Evolutionary conservation across 2,888 invertebrate species (phyloP).

Genomic region (Andrena marginata): DNA sequence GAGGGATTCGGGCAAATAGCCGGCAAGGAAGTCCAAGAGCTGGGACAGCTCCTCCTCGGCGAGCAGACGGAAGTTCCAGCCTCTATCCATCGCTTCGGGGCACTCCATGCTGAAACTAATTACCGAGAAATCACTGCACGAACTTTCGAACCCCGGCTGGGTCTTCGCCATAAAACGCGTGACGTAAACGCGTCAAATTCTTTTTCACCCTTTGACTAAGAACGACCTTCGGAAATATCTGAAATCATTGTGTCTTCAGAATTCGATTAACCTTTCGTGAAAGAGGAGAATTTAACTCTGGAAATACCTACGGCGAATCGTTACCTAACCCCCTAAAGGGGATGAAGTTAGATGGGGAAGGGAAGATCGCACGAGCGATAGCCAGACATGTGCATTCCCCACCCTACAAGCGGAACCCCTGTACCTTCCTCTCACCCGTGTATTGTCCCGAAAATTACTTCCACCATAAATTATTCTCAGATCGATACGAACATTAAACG

Average conservation of each 20-base stretch:
- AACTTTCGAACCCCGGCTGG: conserved; percentile 15
- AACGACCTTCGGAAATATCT: not conserved
- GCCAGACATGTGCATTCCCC: no score
- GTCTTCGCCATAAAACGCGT: conserved; percentile 5
- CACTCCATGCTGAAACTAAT: conserved; percentile 82
- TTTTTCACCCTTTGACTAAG: not conserved
- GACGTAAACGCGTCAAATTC: not conserved
- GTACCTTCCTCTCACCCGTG: no score
- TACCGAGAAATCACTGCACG: conserved; percentile 57
- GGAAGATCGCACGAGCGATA: no score
- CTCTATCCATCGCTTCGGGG: conserved; percentile 81
- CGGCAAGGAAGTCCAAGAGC: conserved; percentile 92
- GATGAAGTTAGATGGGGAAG: no score
- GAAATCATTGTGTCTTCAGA: not conserved
- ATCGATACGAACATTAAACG: no score
- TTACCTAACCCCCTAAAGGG: not conserved
- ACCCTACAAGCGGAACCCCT: no score
- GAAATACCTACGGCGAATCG: not conserved
- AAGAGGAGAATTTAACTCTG: not conserved
- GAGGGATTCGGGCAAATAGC: conserved; percentile 94
- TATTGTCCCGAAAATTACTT: no score
- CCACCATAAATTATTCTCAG: no score
- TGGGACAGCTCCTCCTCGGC: conserved; percentile 94
- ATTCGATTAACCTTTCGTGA: not conserved
- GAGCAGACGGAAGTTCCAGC: conserved; percentile 93